These are phyloP conservation scores for Drosophila albomicans DNA, from an alignment of 1,140 invertebrate genomes.

Conservation along the genomic window DNA sequence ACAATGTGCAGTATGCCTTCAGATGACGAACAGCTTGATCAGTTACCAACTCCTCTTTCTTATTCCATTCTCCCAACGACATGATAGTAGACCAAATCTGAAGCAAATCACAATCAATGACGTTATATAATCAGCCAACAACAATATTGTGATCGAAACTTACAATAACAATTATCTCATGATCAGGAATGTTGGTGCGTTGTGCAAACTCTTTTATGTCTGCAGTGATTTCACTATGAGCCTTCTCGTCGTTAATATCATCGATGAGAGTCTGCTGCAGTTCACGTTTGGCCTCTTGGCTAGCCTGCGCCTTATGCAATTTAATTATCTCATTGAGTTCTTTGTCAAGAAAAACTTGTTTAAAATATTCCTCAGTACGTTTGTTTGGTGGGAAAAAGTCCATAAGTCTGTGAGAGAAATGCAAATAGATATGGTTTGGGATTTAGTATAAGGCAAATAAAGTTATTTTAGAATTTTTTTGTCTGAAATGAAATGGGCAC, in stretches of 20 bases:
- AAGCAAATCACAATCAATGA: neutral
- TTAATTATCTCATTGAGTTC: constrained; percentile 95
- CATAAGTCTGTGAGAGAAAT: constrained; percentile 89
- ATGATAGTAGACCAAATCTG: constrained; percentile 97
- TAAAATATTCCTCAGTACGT: constrained; percentile 95
- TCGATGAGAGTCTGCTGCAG: constrained; percentile 91
- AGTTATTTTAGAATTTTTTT: constrained; percentile 10
- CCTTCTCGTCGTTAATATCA: constrained; percentile 92
- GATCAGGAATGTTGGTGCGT: constrained; percentile 93
- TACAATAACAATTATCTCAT: constrained; percentile 93
- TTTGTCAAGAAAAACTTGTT: constrained; percentile 92
- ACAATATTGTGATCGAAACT: constrained; percentile 61
- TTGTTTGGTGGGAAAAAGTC: constrained; percentile 97
- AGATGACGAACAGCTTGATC: constrained; percentile 97
- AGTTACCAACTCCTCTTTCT: constrained; percentile 97
- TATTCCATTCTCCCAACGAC: constrained; percentile 98
- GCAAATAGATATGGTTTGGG: neutral
- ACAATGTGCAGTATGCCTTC: constrained; percentile 92
- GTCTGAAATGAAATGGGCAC: constrained; percentile 78
- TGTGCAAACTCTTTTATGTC: constrained; percentile 94
- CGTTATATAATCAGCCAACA: neutral
- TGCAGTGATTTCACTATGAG: constrained; percentile 92
- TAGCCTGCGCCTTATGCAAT: constrained; percentile 95
- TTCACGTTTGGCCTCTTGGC: constrained; percentile 93
- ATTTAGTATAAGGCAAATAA: neutral